These are phyloP conservation scores for Halictus ligatus DNA, from an alignment of 2,888 invertebrate species.

Conservation along the genomic window DNA sequence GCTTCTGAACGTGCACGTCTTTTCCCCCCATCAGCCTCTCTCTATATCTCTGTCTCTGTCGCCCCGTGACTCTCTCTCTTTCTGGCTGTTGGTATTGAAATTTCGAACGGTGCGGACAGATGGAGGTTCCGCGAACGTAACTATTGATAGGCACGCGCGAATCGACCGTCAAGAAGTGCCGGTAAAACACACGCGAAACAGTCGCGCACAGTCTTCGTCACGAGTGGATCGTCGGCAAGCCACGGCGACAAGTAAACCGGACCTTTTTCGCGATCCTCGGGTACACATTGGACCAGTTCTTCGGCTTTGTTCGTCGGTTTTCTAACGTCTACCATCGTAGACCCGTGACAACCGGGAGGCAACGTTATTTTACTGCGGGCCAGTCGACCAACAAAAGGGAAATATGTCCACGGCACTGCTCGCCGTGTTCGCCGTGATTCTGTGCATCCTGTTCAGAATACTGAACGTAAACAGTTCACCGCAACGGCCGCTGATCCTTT, in stretches of 20 bases:
- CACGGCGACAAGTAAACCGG: neutral
- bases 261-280: neutral
- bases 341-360: neutral
- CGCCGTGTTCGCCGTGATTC: conserved; percentile 92
- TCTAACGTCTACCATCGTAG: neutral
- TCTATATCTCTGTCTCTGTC: neutral
- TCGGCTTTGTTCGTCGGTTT: neutral
- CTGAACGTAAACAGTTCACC: conserved; percentile 94
- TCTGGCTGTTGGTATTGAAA: conserved; percentile 19
- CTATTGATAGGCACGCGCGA: conserved; percentile 58
- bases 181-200: conserved; percentile 57
- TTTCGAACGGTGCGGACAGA: conserved; percentile 37
- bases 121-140: conserved; percentile 49
- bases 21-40: neutral
- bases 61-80: neutral
- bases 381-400: neutral
- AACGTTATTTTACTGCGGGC: neutral
- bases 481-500: conserved; percentile 91
- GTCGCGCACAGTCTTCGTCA: conserved; percentile 28
- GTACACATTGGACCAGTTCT: neutral
- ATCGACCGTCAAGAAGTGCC: conserved; percentile 60
- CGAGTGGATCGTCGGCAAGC: conserved; percentile 26
- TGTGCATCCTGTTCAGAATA: conserved; percentile 93
- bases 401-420: conserved; percentile 92
- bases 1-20: neutral